Base-by-base conservation (phyloP, 2,888 invertebrate genomes). In the Phragmatobia fuliginosa region DNA sequence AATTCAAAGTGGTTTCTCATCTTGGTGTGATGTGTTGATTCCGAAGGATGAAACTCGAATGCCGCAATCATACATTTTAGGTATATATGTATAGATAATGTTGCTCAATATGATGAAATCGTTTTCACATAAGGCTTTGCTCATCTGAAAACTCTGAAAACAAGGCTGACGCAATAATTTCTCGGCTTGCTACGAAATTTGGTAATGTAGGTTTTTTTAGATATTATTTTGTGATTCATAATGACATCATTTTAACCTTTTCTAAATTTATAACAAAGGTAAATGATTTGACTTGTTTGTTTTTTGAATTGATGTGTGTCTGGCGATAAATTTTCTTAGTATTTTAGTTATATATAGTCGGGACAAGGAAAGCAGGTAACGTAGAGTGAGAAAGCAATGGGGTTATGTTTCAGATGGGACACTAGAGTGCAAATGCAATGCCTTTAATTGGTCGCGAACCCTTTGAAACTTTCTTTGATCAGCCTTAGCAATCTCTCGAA, bases 1-100 rank as follows among this genome's bases (percentile, higher is more conserved):
- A 65, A 62, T 16, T 70, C 72, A 28, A 73, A 72, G 38, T 74
- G 72, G 0, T 71, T 71, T 64, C 77, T 72, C 79, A 79, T 79
- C 21, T 61, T 75, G 68, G 21, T 41, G 21, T 59, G 67, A 38
- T 61, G 64, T 59, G 7, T 21, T 36, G 38, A 10, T 14, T 64
- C 33, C 36, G 11, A 59, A 63, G 25, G 41, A 38, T 62, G 25
- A 16, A 14, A 31, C 33, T 68, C 11, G 68, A 73, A 68, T 73
- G 66, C 32, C n/a, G 45, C 6, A 18, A 66, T 45, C 4, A 11
- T 31, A n/a, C 10, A 3, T 6, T 10, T 5, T 8, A 28, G 32
- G 10, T 32, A 59, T 68, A 70, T 81, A 70, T 75, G 77, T 70
- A 58, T 38, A 32, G 41, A 6, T 14, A 67, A 28, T 4, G 21